A percentile compares a stretch with the other conserved stretches of the same genome.
Conservation (phyloP, 1,140 invertebrate species). For the Hyposmocoma kahamanoa region DNA sequence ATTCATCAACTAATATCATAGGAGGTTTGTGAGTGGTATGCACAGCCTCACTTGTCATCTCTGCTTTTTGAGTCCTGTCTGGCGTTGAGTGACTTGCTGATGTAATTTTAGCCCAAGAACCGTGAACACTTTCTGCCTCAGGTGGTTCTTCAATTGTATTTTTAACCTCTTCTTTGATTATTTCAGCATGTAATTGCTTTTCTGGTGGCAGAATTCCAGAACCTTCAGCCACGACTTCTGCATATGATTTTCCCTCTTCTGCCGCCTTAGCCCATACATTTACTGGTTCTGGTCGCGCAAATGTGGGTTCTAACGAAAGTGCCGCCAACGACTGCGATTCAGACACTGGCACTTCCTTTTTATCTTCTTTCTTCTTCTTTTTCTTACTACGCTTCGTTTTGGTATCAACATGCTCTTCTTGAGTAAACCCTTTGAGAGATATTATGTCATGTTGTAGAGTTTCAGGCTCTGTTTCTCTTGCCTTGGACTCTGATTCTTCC, state of each 20-base stretch:
- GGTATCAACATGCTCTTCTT: constrained; percentile 37
- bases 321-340: background rate
- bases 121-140: constrained; percentile 14
- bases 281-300: constrained; percentile 15
- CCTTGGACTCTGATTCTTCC: constrained; percentile 19
- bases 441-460: no score
- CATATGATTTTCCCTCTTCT: constrained; percentile 76
- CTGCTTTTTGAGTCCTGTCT: constrained; percentile 28
- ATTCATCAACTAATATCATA: constrained; percentile 59
- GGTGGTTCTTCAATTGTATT: constrained; percentile 15
- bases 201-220: constrained; percentile 15
- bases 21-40: constrained; percentile 32
- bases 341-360: constrained; percentile 21
- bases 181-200: background rate
- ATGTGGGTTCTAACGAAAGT: background rate
- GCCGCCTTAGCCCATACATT: constrained; percentile 65
- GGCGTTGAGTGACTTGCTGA: constrained; percentile 45
- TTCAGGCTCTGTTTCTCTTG: no score
- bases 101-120: constrained; percentile 67
- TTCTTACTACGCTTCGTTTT: constrained; percentile 48
- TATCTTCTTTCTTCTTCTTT: constrained; percentile 48
- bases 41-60: constrained; percentile 11
- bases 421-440: constrained; percentile 25
- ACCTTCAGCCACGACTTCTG: constrained; percentile 73
- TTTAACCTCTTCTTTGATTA: constrained; percentile 10